Evolutionary conservation across 2,888 invertebrate genomes (phyloP).

Genomic region (Acronicta leporina): DNA sequence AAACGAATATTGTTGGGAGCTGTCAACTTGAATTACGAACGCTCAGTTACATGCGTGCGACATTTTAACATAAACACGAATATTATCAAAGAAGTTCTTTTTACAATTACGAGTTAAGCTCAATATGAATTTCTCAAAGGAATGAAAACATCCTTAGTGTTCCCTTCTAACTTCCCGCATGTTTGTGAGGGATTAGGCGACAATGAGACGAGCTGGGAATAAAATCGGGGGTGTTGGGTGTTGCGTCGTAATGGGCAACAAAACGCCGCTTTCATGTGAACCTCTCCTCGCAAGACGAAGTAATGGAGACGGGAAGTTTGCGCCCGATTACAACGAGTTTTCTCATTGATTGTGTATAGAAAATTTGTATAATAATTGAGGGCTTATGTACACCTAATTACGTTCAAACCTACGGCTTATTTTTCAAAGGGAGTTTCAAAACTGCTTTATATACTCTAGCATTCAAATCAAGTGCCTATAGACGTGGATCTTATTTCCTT

Average conservation of each 20-base stretch:
- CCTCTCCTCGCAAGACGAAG: neutral
- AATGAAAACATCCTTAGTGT: neutral
- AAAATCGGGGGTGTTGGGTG: conserved; percentile 7
- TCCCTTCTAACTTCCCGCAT: neutral
- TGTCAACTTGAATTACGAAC: conserved; percentile 16
- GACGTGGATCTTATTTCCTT: too few species aligned
- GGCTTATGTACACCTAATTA: too few species aligned
- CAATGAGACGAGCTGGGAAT: conserved; percentile 15
- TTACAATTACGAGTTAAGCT: conserved; percentile 2
- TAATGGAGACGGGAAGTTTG: neutral
- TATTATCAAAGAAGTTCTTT: conserved; percentile 2
- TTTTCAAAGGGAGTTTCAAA: too few species aligned
- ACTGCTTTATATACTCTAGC: too few species aligned
- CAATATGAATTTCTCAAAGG: conserved; percentile 5
- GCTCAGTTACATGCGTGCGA: conserved; percentile 8
- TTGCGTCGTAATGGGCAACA: conserved; percentile 30
- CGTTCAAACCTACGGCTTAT: too few species aligned
- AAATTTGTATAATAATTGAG: too few species aligned
- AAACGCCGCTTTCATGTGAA: conserved; percentile 29
- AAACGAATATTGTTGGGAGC: conserved; percentile 17
- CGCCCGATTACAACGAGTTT: neutral
- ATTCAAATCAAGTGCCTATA: too few species aligned
- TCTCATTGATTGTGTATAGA: too few species aligned
- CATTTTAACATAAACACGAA: neutral
- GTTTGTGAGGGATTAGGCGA: conserved; percentile 12